A percentile compares a stretch with the other conserved stretches of the same genome.
phyloP scores from a whole-genome alignment of 2,113 vertebrate genomes.

The Xiphophorus couchianus region DNA sequence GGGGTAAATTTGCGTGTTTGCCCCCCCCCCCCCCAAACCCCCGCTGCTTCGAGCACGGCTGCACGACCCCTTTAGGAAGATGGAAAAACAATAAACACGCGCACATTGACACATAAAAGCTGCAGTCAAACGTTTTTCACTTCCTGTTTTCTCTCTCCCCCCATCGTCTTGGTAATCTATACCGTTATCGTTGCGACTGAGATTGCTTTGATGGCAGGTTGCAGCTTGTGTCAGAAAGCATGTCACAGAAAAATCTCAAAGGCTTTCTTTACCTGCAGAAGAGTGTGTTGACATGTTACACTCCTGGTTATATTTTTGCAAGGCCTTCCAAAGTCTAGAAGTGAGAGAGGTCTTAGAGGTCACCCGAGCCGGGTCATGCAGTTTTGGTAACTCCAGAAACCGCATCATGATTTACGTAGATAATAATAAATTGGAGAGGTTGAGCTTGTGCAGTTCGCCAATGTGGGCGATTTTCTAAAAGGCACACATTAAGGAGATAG shows the following conservation, averaged over 20 bases:
- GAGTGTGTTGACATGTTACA: too few species aligned
- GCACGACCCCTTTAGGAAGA: not conserved
- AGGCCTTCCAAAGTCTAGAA: too few species aligned
- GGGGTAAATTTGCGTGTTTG: conserved; percentile 1
- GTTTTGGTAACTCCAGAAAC: too few species aligned
- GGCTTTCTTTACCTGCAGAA: conserved; percentile 1
- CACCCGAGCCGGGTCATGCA: too few species aligned
- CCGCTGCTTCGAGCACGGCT: not conserved
- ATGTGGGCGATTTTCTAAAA: too few species aligned
- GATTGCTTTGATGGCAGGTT: conserved; percentile 20
- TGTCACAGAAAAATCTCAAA: not conserved
- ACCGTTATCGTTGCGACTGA: not conserved
- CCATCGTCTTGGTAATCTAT: conserved; percentile 17
- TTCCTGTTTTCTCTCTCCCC: conserved; percentile 13
- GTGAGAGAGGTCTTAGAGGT: too few species aligned
- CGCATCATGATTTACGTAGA: too few species aligned
- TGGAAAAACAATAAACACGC: conserved; percentile 11
- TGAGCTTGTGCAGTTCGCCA: too few species aligned
- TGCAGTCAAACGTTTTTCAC: conserved; percentile 1
- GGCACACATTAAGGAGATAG: too few species aligned
- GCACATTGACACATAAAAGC: not conserved
- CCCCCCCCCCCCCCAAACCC: not conserved
- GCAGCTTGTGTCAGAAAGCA: conserved; percentile 1
- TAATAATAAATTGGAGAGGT: too few species aligned
- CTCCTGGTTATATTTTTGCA: too few species aligned